Evolutionary conservation across 1,140 invertebrate species (phyloP).

Genomic region (Metopolophium dirhodum): DNA sequence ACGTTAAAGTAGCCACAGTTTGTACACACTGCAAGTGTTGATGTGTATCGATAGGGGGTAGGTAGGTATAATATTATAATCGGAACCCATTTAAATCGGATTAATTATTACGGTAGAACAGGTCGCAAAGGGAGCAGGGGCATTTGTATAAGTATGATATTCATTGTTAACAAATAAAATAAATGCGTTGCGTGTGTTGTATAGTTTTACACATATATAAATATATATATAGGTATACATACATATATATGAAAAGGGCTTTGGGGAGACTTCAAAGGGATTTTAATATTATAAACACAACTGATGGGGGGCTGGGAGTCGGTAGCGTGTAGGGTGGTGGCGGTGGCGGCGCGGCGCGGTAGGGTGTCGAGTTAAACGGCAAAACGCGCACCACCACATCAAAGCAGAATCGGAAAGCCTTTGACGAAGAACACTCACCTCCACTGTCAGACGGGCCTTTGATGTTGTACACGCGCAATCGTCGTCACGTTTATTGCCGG

Average conservation of each 20-base stretch:
- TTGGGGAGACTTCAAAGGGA: conserved; percentile 55
- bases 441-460: conserved; percentile 43
- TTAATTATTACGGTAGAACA: conserved; percentile 49
- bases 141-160: conserved; percentile 39
- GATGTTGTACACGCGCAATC: conserved; percentile 31
- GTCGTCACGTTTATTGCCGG: not conserved
- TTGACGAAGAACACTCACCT: conserved; percentile 52
- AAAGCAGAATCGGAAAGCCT: conserved; percentile 51
- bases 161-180: conserved; percentile 41
- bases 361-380: conserved; percentile 54
- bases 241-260: not conserved
- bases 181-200: not conserved
- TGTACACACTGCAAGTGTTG: not conserved
- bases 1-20: not conserved
- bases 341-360: not conserved
- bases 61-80: not conserved
- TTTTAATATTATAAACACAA: conserved; percentile 52
- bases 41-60: not conserved
- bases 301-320: conserved; percentile 20
- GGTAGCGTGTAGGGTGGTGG: not conserved
- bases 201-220: not conserved
- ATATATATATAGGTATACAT: conserved; percentile 17
- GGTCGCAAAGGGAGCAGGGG: not conserved
- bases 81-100: conserved; percentile 42
- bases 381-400: conserved; percentile 51